phyloP scores from a whole-genome alignment of 2,888 invertebrate species.

The Platycnemis pennipes region DNA sequence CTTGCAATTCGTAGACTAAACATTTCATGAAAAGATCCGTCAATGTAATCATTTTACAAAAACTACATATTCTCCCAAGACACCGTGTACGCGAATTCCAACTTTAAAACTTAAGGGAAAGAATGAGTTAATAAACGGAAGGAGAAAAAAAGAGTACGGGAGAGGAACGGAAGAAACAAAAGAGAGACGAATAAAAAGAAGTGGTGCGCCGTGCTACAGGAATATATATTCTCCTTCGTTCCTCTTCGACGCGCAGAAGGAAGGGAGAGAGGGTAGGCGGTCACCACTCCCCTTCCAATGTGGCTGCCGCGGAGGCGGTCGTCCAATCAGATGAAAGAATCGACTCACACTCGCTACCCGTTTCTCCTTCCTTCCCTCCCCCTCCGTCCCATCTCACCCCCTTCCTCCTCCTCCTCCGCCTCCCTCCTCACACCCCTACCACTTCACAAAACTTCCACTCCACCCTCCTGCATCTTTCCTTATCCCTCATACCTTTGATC shows the following conservation, averaged over 20 bases:
- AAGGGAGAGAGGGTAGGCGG: neutral
- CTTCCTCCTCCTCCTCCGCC: neutral
- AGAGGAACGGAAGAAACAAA: neutral
- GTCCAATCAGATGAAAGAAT: conserved; percentile 65
- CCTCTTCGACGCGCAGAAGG: neutral
- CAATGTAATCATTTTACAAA: too few species aligned
- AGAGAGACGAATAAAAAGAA: neutral
- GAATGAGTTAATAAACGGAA: neutral
- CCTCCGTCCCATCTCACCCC: neutral
- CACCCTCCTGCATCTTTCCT: neutral
- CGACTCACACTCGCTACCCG: conserved; percentile 64
- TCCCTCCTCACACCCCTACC: neutral
- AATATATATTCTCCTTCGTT: neutral
- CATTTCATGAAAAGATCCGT: too few species aligned
- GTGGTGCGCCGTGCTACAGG: neutral
- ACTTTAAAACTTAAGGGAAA: neutral
- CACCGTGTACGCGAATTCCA: neutral
- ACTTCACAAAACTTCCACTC: neutral
- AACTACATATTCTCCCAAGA: neutral
- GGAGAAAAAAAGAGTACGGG: neutral
- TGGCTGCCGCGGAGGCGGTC: neutral
- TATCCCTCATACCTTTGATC: conserved; percentile 35
- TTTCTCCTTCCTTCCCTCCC: conserved; percentile 26
- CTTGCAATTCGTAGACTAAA: too few species aligned
- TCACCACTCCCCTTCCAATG: neutral